Percentiles rank a stretch among this genome's conserved stretches.
Conservation (phyloP, 1,140 invertebrate species). For the Zaprionus taronus region DNA sequence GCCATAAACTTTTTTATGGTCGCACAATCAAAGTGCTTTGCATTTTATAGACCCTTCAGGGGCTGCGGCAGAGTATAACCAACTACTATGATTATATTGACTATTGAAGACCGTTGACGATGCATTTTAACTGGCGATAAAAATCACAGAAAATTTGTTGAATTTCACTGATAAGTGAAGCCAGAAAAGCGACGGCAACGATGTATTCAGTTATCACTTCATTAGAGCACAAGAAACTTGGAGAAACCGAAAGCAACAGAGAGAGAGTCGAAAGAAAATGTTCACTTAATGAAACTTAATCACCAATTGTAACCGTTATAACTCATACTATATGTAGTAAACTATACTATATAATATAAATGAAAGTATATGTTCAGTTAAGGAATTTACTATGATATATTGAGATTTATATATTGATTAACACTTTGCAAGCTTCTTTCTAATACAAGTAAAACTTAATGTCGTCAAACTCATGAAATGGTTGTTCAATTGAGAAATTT, state of each 20-base stretch:
- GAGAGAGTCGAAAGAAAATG: neutral
- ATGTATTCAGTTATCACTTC: slow-evolving; percentile 68
- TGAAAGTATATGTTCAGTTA: no score
- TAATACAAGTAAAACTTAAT: no score
- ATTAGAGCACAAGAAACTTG: slow-evolving; percentile 42
- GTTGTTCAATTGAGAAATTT: no score
- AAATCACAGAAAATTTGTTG: slow-evolving; percentile 76
- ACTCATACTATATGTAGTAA: neutral
- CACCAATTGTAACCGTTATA: neutral
- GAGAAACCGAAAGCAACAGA: neutral
- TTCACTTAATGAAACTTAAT: slow-evolving; percentile 21
- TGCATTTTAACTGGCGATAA: slow-evolving; percentile 63
- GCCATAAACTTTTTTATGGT: slow-evolving; percentile 70
- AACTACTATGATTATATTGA: slow-evolving; percentile 24
- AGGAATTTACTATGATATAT: no score
- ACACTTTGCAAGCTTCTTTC: no score
- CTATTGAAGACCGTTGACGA: slow-evolving; percentile 53
- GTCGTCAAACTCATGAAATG: no score
- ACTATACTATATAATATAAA: no score
- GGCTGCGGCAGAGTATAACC: slow-evolving; percentile 28
- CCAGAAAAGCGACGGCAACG: neutral
- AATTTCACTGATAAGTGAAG: slow-evolving; percentile 50
- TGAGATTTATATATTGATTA: no score
- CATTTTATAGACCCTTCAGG: slow-evolving; percentile 59
- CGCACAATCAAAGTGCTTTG: slow-evolving; percentile 77